Base-by-base conservation (phyloP, 1,140 invertebrate species). In the Teleopsis dalmanni region DNA sequence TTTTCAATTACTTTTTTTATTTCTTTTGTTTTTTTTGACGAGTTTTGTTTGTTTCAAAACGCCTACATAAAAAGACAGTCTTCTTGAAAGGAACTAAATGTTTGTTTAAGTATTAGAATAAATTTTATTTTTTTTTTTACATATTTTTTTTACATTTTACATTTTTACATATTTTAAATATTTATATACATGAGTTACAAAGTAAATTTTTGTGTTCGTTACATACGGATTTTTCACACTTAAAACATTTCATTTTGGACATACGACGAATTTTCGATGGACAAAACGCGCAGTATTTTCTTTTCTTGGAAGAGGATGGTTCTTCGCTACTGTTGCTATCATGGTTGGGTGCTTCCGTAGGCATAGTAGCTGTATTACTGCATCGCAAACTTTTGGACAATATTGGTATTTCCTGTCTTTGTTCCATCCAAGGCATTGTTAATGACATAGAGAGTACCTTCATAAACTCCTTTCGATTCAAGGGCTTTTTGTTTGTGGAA, bases 401-500 rank as follows among this genome's bases (percentile, higher is more conserved):
- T n/a, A 29, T 33, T 16, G 27, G 42, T 19, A 31, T 19, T 40
- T 19, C 22, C 16, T n/a, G 37, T 40, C 3, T 19, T 40, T 40
- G 16, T 21, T 40, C 22, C 37, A 40, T 40, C 37, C 37, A 40
- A 40, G 37, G 18, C n/a, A n/a, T n/a, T n/a, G n/a, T 22, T 40
- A 40, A 40, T 6, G 37, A 40, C 21, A 5, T 18, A 7, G 37
- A 40, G 22, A 40, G 37, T 22, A 7, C 18, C 22, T 40, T 18
- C 37, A 45, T 45, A 18, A 21, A 45, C n/a, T 45, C 3, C 3
- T 22, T 45, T 16, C 42, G 42, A 8, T 18, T 45, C 16, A 45
- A 45, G 16, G 42, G 4, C 29, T 45, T 45, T 45, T 45, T 27
- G 22, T 31, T 45, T 14, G 19, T 33, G 13, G 42, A 45, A 42